Conservation (phyloP, 2,888 invertebrate genomes). For the Macaria liturata region DNA sequence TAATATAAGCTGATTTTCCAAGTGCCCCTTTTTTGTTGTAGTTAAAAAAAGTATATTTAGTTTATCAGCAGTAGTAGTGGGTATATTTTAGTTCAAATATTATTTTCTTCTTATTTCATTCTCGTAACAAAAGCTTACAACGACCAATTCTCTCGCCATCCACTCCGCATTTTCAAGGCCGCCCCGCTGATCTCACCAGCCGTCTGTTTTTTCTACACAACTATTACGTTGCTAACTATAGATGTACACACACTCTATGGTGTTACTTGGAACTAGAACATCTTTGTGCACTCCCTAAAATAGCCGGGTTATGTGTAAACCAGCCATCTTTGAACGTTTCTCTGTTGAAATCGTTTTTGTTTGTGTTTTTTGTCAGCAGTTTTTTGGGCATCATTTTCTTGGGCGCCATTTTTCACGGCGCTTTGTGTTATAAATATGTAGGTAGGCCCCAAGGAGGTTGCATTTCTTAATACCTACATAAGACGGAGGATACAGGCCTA, state of each 20-base stretch:
- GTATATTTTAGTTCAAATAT: no score
- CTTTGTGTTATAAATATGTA: constrained; percentile 3
- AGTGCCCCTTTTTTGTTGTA: no score
- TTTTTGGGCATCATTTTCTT: constrained; percentile 65
- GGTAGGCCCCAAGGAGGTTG: constrained; percentile 13
- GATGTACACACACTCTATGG: constrained; percentile 41
- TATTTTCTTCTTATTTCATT: neutral
- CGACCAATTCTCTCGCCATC: constrained; percentile 62
- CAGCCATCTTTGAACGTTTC: constrained; percentile 61
- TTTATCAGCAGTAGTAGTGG: no score
- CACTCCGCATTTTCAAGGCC: constrained; percentile 63
- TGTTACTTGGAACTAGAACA: constrained; percentile 40
- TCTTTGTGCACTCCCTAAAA: constrained; percentile 19
- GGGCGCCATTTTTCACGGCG: constrained; percentile 60
- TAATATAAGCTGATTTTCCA: no score
- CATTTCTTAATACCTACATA: neutral
- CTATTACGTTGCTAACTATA: constrained; percentile 57
- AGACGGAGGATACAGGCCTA: neutral
- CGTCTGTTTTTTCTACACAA: constrained; percentile 63
- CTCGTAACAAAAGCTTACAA: constrained; percentile 31
- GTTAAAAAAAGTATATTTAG: no score
- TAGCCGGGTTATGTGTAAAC: constrained; percentile 50
- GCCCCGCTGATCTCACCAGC: constrained; percentile 70
- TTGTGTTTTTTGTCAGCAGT: constrained; percentile 40
- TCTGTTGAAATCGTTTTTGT: constrained; percentile 54